Evolutionary conservation across 2,888 invertebrate species (phyloP), one percentile per base, ranked within the genome.

Genomic region (Heteromyza rotundicornis): DNA sequence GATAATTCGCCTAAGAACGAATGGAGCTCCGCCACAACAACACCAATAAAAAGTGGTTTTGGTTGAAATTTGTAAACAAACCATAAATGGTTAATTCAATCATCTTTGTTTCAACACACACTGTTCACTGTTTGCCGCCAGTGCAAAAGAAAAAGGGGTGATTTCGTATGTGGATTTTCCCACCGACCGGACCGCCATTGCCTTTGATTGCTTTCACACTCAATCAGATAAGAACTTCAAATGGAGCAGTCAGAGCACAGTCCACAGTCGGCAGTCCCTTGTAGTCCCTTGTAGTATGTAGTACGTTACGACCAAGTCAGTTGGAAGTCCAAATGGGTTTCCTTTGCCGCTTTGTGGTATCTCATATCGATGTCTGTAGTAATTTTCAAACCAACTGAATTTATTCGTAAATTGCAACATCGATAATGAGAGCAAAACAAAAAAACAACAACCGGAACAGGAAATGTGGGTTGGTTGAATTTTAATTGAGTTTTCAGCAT

Each of bases 41-140:
- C n/a, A n/a, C n/a, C n/a, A n/a, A n/a, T n/a, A n/a, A n/a, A n/a
- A n/a, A n/a, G 2, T 16, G 27, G 7, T 14, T 14, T 19, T 67
- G 64, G 67, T 65, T 68, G 65, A 57, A 65, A 67, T 65, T 66
- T 55, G 64, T 62, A 72, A 73, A 73, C 73, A 72, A 75, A 71
- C 74, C 73, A 72, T 71, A 79, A 78, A 78, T 78, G 77, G 71
- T 78, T 80, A 80, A 80, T 80, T 80, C 80, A 79, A 79, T 80
- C 79, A 78, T 74, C 73, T 71, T 68, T 66, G 67, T 67, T 66
- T 65, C 64, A 64, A 63, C 68, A n/a, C n/a, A n/a, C n/a, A 64
- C 65, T 57, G 55, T 67, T 17, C 49, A 27, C 20, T 24, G 20
- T 50, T 56, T 57, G 55, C 44, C 32, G 40, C 35, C n/a, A n/a